Evolutionary conservation across 2,797 vertebrate genomes (phyloP), one percentile per base, ranked within the genome.

Genomic region (Scolopax bukidnonensis): DNA sequence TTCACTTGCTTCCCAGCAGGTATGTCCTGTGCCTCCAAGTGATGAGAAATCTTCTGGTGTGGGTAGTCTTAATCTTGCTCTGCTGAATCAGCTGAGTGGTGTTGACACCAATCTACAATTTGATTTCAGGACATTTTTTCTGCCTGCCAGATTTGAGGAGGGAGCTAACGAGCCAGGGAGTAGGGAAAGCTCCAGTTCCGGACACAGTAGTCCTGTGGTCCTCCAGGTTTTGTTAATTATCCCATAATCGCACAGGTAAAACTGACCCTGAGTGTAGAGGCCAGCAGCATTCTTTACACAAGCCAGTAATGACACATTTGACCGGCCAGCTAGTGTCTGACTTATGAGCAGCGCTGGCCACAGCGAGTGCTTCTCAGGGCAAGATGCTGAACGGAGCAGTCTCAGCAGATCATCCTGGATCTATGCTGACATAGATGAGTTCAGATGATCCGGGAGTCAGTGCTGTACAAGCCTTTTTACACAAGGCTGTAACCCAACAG

Each of bases 311-410:
- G 45, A 47, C 0, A 2, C 14, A 27, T 20, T 40, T 76, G 63
- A 27, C 43, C 53, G 43, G 59, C 23, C 48, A 74, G 75, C 28
- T 68, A 60, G 50, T 0, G 0, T 47, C 36, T 23, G 82, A 91
- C 16, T 89, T 90, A 80, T 1, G 33, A 95, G n/a, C 51, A 51
- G 67, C 4, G 25, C 28, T 90, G 77, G 63, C 65, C n/a, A 65
- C 40, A 76, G 45, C 40, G 54, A 86, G 59, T 12, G 56, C 33
- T 86, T 90, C 84, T 73, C 60, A 83, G 54, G 70, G 67, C 56
- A 77, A 77, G 78, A 48, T 38, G 70, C 74, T 87, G 56, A 95
- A n/a, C 1, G 1, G 45, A 89, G 70, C 78, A 84, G 47, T 76
- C 74, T 86, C 73, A 51, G 77, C 77, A 87, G 70, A 82, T 87